A percentile compares a stretch with the other conserved stretches of the same genome.
Conservation (phyloP, 1,140 invertebrate genomes). For the Myzus persicae region DNA sequence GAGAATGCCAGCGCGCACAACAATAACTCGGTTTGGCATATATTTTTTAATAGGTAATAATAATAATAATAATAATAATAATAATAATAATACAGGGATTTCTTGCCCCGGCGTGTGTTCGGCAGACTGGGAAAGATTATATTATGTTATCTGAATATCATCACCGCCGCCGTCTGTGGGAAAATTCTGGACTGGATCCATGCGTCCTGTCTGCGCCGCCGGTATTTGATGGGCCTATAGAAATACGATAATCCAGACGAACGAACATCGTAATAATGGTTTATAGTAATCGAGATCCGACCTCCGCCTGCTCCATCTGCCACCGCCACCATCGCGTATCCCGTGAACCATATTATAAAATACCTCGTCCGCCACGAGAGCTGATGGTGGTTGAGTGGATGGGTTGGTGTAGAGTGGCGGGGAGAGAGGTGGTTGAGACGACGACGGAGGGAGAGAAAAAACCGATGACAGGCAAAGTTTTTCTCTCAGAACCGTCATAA, state of each 20-base stretch:
- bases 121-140: conserved; percentile 13
- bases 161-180: conserved; percentile 5
- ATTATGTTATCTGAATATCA: neutral
- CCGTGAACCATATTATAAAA: conserved; percentile 26
- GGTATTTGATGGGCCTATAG: conserved; percentile 53
- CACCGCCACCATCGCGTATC: neutral
- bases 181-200: conserved; percentile 54
- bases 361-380: neutral
- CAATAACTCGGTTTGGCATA: neutral
- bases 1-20: neutral
- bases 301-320: neutral
- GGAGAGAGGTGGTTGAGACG: neutral
- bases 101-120: neutral
- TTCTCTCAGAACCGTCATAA: neutral
- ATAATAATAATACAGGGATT: conserved; percentile 12
- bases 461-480: conserved; percentile 36
- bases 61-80: conserved; percentile 7
- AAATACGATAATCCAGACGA: conserved; percentile 57
- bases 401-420: too few species aligned
- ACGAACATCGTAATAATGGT: conserved; percentile 54
- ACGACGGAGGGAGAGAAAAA: neutral
- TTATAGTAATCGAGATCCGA: conserved; percentile 45
- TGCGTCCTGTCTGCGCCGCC: conserved; percentile 7
- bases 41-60: neutral
- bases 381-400: neutral